phyloP scores from a whole-genome alignment of 2,888 invertebrate species.

The Leptura quadrifasciata region DNA sequence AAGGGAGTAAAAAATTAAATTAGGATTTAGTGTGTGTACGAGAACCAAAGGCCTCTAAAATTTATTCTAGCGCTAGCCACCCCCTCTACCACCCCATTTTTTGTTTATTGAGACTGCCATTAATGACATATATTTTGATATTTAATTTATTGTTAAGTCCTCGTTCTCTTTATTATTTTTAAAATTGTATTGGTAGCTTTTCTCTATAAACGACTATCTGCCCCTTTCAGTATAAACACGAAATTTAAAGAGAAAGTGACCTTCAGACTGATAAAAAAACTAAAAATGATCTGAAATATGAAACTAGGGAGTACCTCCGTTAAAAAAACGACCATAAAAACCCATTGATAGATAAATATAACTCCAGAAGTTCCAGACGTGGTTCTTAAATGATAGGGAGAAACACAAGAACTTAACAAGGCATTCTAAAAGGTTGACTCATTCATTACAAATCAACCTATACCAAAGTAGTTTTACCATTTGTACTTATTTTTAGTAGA shows the following conservation, averaged over 20 bases:
- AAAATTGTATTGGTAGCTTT: too few relatives aligned
- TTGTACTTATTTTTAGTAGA: constrained; percentile 22
- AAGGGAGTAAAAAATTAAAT: too few relatives aligned
- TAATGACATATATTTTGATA: too few relatives aligned
- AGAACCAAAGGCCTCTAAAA: too few relatives aligned
- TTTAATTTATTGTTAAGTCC: too few relatives aligned
- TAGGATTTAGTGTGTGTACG: too few relatives aligned
- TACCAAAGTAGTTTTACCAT: background rate
- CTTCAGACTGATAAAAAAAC: background rate
- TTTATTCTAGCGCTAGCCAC: too few relatives aligned
- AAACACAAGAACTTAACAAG: constrained; percentile 5
- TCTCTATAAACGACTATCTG: too few relatives aligned
- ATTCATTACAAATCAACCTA: background rate
- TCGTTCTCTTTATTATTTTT: too few relatives aligned
- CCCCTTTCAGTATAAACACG: too few relatives aligned
- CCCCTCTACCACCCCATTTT: too few relatives aligned
- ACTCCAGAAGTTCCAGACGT: constrained; percentile 19
- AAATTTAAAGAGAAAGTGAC: background rate
- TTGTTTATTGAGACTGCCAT: too few relatives aligned
- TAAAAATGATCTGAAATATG: constrained; percentile 4
- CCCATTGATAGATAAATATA: constrained; percentile 28
- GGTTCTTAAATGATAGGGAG: background rate
- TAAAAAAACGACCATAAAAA: constrained; percentile 11
- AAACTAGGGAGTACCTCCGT: constrained; percentile 5
- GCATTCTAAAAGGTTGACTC: background rate